A percentile compares a stretch with the other conserved stretches of the same genome.
phyloP scores from a whole-genome alignment of 2,888 invertebrate species.

The Scaptomyza tumidula region DNA sequence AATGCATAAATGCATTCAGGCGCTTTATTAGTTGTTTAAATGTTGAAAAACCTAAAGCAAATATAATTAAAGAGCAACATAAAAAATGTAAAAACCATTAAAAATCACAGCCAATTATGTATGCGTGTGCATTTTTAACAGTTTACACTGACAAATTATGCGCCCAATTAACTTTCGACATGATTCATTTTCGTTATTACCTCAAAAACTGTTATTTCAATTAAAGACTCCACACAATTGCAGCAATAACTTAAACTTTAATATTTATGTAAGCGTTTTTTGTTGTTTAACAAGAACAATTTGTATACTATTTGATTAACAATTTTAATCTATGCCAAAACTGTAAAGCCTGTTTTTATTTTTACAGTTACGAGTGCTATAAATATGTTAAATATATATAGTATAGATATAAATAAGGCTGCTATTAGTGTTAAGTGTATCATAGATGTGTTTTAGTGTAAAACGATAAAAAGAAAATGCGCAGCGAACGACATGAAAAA shows the following conservation, averaged over 20 bases:
- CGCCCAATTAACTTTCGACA: conserved; percentile 54
- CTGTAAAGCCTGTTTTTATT: conserved; percentile 40
- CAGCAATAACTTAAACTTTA: conserved; percentile 13
- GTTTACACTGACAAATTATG: conserved; percentile 28
- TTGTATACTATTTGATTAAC: conserved; percentile 36
- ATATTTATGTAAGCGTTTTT: conserved; percentile 8
- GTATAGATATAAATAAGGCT: conserved; percentile 52
- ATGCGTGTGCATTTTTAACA: conserved; percentile 18
- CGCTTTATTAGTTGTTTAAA: conserved; percentile 74
- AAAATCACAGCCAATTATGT: conserved; percentile 51
- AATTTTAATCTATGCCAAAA: conserved; percentile 48
- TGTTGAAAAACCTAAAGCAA: conserved; percentile 36
- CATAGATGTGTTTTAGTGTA: conserved; percentile 65
- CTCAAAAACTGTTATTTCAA: conserved; percentile 39
- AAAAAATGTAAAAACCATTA: conserved; percentile 19
- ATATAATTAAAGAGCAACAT: conserved; percentile 14
- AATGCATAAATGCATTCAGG: conserved; percentile 55
- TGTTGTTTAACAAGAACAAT: not conserved
- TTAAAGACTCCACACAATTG: conserved; percentile 18
- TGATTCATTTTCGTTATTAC: conserved; percentile 60
- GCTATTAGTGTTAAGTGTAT: conserved; percentile 59
- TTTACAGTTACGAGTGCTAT: conserved; percentile 57
- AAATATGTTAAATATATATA: conserved; percentile 49
- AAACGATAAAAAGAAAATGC: conserved; percentile 1
- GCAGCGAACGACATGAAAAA: conserved; percentile 28